Percentiles rank a stretch among this genome's conserved stretches.
Evolutionary conservation across 2,797 vertebrate genomes (phyloP).

Genomic region (Tenualosa ilisha): DNA sequence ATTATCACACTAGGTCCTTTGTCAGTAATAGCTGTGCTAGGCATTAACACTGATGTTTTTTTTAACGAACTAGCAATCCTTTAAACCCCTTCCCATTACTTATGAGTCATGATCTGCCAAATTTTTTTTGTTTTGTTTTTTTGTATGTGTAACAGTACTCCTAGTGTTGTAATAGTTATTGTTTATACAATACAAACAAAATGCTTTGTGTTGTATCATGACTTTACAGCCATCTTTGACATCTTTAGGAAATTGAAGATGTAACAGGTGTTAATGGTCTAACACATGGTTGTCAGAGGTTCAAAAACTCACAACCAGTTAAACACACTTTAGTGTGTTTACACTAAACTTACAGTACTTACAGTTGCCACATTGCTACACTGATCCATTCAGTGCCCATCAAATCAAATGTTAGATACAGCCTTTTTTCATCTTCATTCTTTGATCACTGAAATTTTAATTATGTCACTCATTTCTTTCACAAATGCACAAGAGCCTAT

Average conservation of each 20-base stretch:
- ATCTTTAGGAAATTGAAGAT: background rate
- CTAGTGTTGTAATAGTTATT: background rate
- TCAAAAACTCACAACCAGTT: background rate
- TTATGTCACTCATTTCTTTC: background rate
- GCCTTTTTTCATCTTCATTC: background rate
- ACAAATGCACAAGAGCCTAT: background rate
- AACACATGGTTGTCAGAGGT: background rate
- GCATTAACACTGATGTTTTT: background rate
- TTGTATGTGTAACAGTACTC: background rate
- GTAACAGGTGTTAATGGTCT: background rate
- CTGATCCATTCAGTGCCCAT: background rate
- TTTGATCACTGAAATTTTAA: background rate
- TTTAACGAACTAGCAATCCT: background rate
- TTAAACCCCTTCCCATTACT: background rate
- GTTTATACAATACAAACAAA: background rate
- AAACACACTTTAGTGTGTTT: background rate
- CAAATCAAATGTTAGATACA: background rate
- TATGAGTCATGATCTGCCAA: background rate
- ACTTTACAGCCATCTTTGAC: background rate
- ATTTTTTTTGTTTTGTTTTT: background rate
- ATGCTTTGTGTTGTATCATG: background rate
- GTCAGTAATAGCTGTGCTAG: conserved; percentile 7
- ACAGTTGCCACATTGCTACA: background rate
- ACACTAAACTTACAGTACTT: background rate
- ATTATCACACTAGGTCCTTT: background rate